Conservation (phyloP, 2,797 vertebrate genomes). For the Pogonophryne albipinna region DNA sequence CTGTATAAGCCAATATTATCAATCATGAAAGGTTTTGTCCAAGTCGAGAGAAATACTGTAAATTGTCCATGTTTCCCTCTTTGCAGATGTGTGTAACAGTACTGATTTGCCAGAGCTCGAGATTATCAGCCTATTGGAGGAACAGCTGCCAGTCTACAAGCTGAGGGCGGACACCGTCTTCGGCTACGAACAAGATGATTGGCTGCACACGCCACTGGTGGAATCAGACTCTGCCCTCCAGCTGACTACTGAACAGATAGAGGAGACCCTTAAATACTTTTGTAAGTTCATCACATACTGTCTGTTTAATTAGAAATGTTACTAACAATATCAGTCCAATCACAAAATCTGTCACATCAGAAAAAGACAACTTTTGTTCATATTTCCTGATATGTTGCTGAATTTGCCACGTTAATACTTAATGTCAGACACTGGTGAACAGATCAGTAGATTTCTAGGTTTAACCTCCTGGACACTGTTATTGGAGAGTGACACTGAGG, state of each 20-base stretch:
- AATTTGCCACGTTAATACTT: neutral
- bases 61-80: slow-evolving; percentile 33
- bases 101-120: slow-evolving; percentile 98
- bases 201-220: slow-evolving; percentile 97
- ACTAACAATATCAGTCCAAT: neutral
- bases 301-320: neutral
- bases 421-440: neutral
- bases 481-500: neutral
- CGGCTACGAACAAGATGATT: slow-evolving; percentile 98
- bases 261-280: slow-evolving; percentile 99
- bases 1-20: neutral
- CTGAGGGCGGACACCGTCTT: slow-evolving; percentile 98
- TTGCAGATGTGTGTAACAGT: slow-evolving; percentile 97
- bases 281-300: slow-evolving; percentile 86
- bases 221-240: slow-evolving; percentile 90
- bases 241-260: slow-evolving; percentile 96
- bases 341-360: neutral
- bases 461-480: slow-evolving; percentile 3
- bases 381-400: neutral
- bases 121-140: slow-evolving; percentile 98
- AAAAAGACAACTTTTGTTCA: neutral
- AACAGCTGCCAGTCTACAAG: slow-evolving; percentile 97
- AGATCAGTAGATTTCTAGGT: neutral
- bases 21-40: neutral
- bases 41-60: neutral